phyloP scores from a whole-genome alignment of 2,797 vertebrate genomes.

The Smutsia gigantea region DNA sequence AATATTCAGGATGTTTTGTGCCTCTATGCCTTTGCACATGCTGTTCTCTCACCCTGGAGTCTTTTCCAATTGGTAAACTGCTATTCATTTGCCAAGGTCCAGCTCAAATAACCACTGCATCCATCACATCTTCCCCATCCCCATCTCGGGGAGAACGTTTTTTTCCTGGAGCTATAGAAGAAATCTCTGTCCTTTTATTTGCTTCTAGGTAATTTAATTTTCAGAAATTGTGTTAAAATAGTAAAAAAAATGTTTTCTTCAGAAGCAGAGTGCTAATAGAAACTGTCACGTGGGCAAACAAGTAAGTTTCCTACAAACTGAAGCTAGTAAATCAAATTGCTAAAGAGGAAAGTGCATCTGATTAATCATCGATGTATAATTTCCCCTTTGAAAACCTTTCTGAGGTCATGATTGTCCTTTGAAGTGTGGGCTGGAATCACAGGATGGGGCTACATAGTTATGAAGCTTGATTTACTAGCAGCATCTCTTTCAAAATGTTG shows the following conservation, averaged over 20 bases:
- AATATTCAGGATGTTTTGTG: no score
- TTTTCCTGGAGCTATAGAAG: neutral
- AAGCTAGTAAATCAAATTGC: neutral
- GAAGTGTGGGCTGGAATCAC: neutral
- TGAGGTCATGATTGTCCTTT: neutral
- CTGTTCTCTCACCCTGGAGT: neutral
- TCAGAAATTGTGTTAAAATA: constrained; percentile 32
- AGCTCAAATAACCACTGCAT: neutral
- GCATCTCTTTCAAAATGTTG: neutral
- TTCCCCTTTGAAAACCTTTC: neutral
- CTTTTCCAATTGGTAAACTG: neutral
- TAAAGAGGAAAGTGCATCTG: neutral
- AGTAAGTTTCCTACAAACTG: neutral
- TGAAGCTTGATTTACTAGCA: neutral
- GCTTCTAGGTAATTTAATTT: neutral
- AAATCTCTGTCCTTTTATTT: neutral
- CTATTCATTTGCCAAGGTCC: neutral
- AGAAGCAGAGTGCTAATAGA: neutral
- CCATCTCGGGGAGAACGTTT: neutral
- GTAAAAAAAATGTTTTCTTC: neutral
- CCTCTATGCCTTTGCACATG: neutral
- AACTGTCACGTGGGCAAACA: neutral
- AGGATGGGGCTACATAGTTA: neutral
- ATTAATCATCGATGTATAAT: neutral
- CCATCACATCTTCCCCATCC: neutral